Percentiles rank a stretch among this genome's conserved stretches.
phyloP scores from a whole-genome alignment of 2,797 vertebrate species.

The Sebastiscus albofasciatus region DNA sequence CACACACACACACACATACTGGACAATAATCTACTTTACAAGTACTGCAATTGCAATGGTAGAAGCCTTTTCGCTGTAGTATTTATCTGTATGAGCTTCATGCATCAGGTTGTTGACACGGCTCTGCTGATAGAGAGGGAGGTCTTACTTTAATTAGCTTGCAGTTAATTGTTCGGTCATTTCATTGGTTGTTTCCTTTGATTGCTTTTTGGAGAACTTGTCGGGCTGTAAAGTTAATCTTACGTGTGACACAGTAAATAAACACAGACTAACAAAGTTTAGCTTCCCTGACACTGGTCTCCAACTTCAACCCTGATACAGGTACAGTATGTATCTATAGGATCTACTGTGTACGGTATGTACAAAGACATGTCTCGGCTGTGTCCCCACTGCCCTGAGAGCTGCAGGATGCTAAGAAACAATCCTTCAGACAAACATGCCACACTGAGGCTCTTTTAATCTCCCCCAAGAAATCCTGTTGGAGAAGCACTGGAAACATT shows the following conservation, averaged over 20 bases:
- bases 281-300: constrained; percentile 2
- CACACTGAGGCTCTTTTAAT: constrained; percentile 10
- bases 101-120: neutral
- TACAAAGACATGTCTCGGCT: constrained; percentile 7
- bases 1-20: neutral
- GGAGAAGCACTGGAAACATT: constrained; percentile 12
- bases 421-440: constrained; percentile 13
- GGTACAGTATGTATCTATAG: neutral
- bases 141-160: constrained; percentile 36
- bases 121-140: constrained; percentile 1
- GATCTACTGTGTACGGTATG: neutral
- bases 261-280: neutral
- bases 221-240: neutral
- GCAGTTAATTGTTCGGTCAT: constrained; percentile 6
- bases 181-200: constrained; percentile 12
- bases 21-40: neutral
- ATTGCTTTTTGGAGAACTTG: constrained; percentile 19
- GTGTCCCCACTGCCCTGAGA: constrained; percentile 10
- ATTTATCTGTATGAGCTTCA: neutral
- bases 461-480: constrained; percentile 27
- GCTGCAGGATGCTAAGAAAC: constrained; percentile 26
- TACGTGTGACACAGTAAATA: neutral
- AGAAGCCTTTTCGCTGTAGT: neutral
- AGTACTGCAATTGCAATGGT: neutral
- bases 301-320: neutral